Evolutionary conservation across 2,113 vertebrate species (phyloP).

Genomic region (Lampris incognitus): DNA sequence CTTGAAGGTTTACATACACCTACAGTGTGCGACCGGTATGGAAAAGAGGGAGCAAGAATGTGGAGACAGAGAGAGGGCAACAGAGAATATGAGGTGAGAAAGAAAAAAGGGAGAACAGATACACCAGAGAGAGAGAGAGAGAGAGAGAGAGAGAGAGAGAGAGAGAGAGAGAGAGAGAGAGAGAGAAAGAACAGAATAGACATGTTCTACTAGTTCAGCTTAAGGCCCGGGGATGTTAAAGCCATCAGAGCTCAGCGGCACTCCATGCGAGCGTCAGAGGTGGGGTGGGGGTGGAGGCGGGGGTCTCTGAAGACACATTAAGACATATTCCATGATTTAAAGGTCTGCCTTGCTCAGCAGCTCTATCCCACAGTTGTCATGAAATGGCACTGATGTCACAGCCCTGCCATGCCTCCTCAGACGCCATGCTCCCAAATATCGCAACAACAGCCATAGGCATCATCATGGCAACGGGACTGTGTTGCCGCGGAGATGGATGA

Average conservation of each 20-base stretch:
- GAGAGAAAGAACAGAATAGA: neutral
- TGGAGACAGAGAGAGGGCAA: neutral
- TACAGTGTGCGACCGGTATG: neutral
- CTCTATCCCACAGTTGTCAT: slow-evolving; percentile 70
- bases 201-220: slow-evolving; percentile 47
- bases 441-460: slow-evolving; percentile 57
- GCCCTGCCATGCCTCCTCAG: slow-evolving; percentile 32
- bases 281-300: slow-evolving; percentile 40
- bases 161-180: slow-evolving; percentile 18
- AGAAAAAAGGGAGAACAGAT: neutral
- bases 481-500: slow-evolving; percentile 24
- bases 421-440: slow-evolving; percentile 54
- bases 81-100: neutral
- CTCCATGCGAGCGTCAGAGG: slow-evolving; percentile 41
- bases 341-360: slow-evolving; percentile 66
- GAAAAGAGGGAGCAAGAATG: neutral
- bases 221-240: slow-evolving; percentile 74
- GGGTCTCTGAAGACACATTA: slow-evolving; percentile 74
- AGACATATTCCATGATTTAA: slow-evolving; percentile 73
- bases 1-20: slow-evolving; percentile 9
- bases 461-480: slow-evolving; percentile 56
- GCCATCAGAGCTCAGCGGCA: slow-evolving; percentile 61
- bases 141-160: neutral
- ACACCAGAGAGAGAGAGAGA: neutral
- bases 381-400: slow-evolving; percentile 76